Evolutionary conservation across 2,113 vertebrate species (phyloP).

Genomic region (Chamaea fasciata): DNA sequence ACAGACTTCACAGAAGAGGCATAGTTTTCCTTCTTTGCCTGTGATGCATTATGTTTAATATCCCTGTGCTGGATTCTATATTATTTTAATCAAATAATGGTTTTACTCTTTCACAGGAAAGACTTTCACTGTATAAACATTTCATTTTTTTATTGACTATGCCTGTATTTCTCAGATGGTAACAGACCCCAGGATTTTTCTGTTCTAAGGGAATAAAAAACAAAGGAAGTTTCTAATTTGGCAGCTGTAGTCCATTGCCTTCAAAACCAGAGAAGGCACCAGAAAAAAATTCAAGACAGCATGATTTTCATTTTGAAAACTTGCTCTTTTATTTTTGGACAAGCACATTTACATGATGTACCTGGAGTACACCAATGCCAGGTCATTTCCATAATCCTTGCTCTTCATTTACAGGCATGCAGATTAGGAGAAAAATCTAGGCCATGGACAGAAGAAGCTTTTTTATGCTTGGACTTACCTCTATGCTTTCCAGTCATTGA

Average conservation of each 20-base stretch:
- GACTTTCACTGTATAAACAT: not conserved
- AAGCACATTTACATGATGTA: not conserved
- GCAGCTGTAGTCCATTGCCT: not conserved
- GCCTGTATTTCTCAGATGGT: not conserved
- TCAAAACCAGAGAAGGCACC: not conserved
- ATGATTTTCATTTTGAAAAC: not conserved
- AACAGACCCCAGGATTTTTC: not conserved
- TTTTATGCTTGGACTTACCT: not conserved
- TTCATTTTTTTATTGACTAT: not conserved
- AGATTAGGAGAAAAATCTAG: not conserved
- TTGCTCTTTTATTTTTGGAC: not conserved
- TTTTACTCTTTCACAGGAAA: not conserved
- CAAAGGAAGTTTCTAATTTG: not conserved
- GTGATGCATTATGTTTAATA: not conserved
- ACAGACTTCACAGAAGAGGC: not conserved
- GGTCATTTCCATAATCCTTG: not conserved
- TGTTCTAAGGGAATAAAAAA: not conserved
- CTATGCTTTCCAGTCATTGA: not conserved
- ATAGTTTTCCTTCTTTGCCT: conserved; percentile 4
- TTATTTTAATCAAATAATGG: conserved; percentile 14
- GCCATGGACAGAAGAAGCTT: not conserved
- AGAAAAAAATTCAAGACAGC: not conserved
- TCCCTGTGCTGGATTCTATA: not conserved
- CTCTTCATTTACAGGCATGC: not conserved
- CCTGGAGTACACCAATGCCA: not conserved